Evolutionary conservation across 2,888 invertebrate species (phyloP).

Genomic region (Pomacea canaliculata): DNA sequence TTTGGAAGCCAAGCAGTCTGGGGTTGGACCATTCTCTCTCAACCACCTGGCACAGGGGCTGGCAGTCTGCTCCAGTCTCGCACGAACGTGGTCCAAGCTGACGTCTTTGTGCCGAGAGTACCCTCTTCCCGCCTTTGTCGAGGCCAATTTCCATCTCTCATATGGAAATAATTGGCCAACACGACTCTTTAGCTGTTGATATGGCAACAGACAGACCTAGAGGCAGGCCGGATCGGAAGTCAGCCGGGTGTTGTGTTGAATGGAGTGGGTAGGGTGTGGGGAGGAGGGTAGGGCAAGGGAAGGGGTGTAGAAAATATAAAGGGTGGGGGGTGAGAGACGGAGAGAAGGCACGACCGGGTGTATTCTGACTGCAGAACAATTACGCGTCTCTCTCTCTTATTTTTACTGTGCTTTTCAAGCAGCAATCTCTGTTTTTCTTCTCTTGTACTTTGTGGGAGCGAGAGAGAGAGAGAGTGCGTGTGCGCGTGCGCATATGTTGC

Average conservation of each 20-base stretch:
- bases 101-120: too few relatives aligned
- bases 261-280: neutral
- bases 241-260: neutral
- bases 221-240: neutral
- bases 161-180: neutral
- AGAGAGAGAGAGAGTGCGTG: too few relatives aligned
- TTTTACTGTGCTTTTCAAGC: too few relatives aligned
- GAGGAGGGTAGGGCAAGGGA: neutral
- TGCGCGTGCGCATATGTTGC: too few relatives aligned
- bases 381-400: neutral
- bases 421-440: too few relatives aligned
- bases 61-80: too few relatives aligned
- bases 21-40: too few relatives aligned
- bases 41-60: too few relatives aligned
- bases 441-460: too few relatives aligned
- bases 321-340: neutral
- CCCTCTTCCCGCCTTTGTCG: too few relatives aligned
- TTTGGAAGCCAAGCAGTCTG: too few relatives aligned
- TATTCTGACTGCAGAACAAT: neutral
- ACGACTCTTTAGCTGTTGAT: constrained; percentile 1
- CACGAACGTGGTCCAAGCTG: too few relatives aligned
- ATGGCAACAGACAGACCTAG: constrained; percentile 11
- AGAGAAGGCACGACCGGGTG: neutral
- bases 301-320: neutral
- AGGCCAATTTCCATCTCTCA: neutral